phyloP scores from a whole-genome alignment of 2,888 invertebrate genomes.

The Sarcophaga subvicina region DNA sequence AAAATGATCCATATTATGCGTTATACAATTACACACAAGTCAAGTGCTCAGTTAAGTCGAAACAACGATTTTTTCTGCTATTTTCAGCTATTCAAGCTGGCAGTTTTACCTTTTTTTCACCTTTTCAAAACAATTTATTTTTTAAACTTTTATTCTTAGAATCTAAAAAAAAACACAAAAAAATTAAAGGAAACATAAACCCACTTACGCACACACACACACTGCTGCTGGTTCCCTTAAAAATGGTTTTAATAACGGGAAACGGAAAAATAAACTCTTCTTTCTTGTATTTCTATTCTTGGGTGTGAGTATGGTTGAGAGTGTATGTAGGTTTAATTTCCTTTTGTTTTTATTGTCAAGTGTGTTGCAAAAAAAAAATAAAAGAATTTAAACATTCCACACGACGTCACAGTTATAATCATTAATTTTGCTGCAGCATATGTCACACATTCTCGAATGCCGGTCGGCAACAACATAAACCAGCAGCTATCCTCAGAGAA shows the following conservation, averaged over 20 bases:
- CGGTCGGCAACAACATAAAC: too few species aligned
- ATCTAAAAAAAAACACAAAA: not conserved
- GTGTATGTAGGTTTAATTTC: conserved; percentile 48
- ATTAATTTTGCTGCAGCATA: conserved; percentile 6
- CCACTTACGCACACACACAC: not conserved
- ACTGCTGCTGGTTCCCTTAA: not conserved
- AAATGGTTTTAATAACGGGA: not conserved
- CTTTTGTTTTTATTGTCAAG: conserved; percentile 59
- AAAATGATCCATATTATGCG: not conserved
- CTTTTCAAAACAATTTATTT: conserved; percentile 5
- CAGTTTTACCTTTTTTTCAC: not conserved
- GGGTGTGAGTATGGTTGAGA: too few species aligned
- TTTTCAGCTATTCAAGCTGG: not conserved
- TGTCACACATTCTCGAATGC: too few species aligned
- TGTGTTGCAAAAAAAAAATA: conserved; percentile 65
- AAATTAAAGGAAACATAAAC: not conserved
- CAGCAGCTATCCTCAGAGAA: too few species aligned
- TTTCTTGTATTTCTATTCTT: not conserved
- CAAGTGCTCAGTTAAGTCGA: conserved; percentile 62
- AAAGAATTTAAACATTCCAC: conserved; percentile 32
- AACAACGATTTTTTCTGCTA: conserved; percentile 16
- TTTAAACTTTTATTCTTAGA: conserved; percentile 11
- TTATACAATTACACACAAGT: conserved; percentile 35
- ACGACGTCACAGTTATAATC: not conserved
- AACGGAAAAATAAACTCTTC: conserved; percentile 13